Evolutionary conservation across 2,797 vertebrate species (phyloP).

Genomic region (Aphelocoma californica): DNA sequence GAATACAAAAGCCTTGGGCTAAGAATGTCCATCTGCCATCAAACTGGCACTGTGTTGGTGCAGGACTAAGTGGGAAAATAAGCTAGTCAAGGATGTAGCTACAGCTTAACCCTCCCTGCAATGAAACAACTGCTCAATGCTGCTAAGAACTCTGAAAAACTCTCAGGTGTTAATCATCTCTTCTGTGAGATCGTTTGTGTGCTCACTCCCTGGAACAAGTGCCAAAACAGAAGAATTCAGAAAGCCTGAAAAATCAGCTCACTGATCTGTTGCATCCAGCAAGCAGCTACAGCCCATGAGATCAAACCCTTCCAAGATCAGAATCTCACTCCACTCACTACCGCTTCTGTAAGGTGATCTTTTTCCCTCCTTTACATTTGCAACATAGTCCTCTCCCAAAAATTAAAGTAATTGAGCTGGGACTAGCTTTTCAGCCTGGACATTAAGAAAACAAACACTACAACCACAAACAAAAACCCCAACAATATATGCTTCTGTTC

Average conservation of each 20-base stretch:
- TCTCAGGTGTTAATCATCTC: neutral
- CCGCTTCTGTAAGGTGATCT: neutral
- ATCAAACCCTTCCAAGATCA: neutral
- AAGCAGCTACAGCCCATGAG: neutral
- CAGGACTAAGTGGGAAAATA: neutral
- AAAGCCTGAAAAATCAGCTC: neutral
- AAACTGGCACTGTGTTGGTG: neutral
- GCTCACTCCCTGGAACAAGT: neutral
- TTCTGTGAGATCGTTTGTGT: neutral
- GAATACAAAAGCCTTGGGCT: neutral
- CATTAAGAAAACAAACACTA: neutral
- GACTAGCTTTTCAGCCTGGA: neutral
- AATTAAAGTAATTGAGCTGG: neutral
- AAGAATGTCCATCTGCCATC: neutral
- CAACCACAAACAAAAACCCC: fast-evolving
- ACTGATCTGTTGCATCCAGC: neutral
- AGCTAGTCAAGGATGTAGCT: neutral
- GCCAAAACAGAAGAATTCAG: neutral
- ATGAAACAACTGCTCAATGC: neutral
- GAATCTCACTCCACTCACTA: neutral
- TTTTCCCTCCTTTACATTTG: neutral
- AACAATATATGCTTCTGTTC: neutral
- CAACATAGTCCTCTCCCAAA: neutral
- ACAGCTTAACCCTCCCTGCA: neutral
- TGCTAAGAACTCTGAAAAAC: neutral